Base-by-base conservation (phyloP, 2,888 invertebrate genomes). In the Dicyrtoma fusca region DNA sequence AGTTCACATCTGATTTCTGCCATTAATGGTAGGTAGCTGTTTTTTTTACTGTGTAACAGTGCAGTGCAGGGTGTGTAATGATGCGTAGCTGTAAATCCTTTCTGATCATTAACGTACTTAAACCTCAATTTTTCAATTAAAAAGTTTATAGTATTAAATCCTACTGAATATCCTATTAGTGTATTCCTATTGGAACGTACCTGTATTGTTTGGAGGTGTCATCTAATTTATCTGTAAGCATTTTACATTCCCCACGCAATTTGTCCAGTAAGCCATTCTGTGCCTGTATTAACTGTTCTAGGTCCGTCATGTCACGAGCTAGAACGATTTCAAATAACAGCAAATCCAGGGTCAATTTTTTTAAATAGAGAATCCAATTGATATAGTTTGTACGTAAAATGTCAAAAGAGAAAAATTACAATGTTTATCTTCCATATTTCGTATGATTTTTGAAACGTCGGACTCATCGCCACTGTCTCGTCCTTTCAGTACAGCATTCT, bases 191-290 rank as follows among this genome's bases (percentile, higher is more conserved):
- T 5, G 34, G 34, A 8, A 8, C 34, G 13, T 91, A 94, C 93
- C 93, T 92, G 90, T 93, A 92, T 86, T 90, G 91, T 86, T 89
- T 87, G 85, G 89, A 90, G 85, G 92, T 89, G 86, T 92, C 92
- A 88, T 94, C 93, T 88, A 94, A 89, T 88, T 91, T 92, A 87
- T 90, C 88, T 84, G 93, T 93, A 86, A 94, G 89, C 86, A 88
- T 88, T 87, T 91, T 92, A 88, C 93, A 93, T 88, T 94, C 92
- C 84, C 88, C 88, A 84, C 92, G 92, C 86, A 94, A 89, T 89
- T 91, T 92, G 88, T 92, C 92, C 90, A 93, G 91, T 89, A 92
- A 91, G 89, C 90, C 90, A 89, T 91, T 92, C 89, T 94, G 93
- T 86, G 90, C 91, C 86, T 90, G 90, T 87, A 94, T 89, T 90